Conservation (phyloP, 2,797 vertebrate genomes). For the Lepus oiostolus region DNA sequence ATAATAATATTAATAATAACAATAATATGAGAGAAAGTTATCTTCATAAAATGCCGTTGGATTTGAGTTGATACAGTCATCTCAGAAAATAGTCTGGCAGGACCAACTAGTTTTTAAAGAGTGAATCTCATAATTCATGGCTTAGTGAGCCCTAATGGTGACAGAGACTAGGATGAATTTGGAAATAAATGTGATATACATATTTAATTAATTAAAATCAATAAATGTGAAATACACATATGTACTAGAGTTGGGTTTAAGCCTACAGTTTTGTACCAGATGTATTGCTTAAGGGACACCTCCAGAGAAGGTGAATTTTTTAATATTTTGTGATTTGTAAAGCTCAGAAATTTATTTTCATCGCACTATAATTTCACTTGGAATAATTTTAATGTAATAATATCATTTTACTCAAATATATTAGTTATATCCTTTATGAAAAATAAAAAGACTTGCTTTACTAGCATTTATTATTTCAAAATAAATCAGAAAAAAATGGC, state of each 20-base stretch:
- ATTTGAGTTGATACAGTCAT: background rate
- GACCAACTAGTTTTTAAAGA: background rate
- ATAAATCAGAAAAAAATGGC: conserved; percentile 42
- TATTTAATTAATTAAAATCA: background rate
- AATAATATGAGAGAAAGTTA: background rate
- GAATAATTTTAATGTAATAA: background rate
- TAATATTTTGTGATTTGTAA: conserved; percentile 7
- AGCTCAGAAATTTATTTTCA: conserved; percentile 8
- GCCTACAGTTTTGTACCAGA: background rate
- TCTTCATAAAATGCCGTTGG: background rate
- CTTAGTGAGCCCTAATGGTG: background rate
- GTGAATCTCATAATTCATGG: background rate
- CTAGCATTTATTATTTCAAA: background rate
- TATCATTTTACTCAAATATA: background rate
- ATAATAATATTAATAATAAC: background rate
- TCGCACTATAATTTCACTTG: background rate
- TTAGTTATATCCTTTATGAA: background rate
- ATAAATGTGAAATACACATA: background rate
- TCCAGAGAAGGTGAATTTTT: background rate
- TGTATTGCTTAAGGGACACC: background rate
- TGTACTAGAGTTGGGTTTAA: conserved; percentile 1
- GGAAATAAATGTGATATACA: background rate
- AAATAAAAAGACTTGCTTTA: background rate
- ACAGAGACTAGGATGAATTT: background rate
- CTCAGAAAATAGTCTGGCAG: background rate